Conservation (phyloP, 2,888 invertebrate species). For the Gonocerus acuteangulatus region DNA sequence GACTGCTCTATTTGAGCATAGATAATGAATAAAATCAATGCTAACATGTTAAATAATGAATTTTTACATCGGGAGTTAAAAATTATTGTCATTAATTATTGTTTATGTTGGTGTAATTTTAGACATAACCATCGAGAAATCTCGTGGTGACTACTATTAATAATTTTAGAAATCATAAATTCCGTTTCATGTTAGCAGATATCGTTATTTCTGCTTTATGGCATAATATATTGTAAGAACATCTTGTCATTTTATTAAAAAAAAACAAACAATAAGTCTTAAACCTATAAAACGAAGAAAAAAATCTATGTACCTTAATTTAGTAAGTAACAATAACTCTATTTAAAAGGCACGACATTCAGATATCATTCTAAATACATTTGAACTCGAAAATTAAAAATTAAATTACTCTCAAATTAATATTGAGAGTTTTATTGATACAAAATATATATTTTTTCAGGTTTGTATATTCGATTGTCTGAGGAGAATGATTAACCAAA, state of each 20-base stretch:
- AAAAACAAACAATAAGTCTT: slow-evolving; percentile 7
- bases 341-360: slow-evolving; percentile 19
- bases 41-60: background rate
- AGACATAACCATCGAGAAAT: background rate
- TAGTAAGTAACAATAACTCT: slow-evolving; percentile 14
- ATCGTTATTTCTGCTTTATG: background rate
- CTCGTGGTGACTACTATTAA: background rate
- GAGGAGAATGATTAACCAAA: slow-evolving; percentile 14
- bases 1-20: background rate
- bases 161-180: background rate
- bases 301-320: background rate
- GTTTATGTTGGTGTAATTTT: slow-evolving; percentile 5
- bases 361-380: slow-evolving; percentile 13
- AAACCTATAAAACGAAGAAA: background rate
- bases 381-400: background rate
- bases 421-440: background rate
- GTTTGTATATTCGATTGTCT: slow-evolving; percentile 19
- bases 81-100: background rate
- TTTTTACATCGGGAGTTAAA: no score
- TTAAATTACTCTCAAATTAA: background rate
- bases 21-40: background rate
- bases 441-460: slow-evolving; percentile 21
- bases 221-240: background rate
- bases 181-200: slow-evolving; percentile 1
- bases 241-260: background rate